Conservation (phyloP, 2,797 vertebrate species). For the Microhierax caerulescens region DNA sequence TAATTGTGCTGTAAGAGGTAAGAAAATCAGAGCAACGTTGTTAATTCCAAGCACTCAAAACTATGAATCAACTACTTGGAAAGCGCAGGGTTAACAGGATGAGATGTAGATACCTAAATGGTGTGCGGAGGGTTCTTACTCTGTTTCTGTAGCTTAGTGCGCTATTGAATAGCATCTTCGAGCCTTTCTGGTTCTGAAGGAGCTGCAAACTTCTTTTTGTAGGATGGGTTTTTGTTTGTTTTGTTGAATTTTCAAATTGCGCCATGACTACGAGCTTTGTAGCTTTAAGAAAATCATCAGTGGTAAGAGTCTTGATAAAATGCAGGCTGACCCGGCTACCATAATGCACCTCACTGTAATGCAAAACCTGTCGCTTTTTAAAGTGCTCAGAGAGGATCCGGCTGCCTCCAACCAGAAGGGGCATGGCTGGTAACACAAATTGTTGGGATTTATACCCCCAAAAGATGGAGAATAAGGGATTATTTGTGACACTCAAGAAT, state of each 20-base stretch:
- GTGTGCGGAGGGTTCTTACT: not conserved
- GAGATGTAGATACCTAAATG: not conserved
- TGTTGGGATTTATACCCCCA: not conserved
- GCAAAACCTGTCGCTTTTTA: not conserved
- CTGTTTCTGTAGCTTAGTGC: not conserved
- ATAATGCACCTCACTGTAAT: not conserved
- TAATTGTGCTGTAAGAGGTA: not conserved
- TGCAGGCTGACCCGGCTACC: not conserved
- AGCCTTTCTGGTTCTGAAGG: not conserved
- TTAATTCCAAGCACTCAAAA: not conserved
- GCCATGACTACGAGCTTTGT: not conserved
- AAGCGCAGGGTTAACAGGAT: not conserved
- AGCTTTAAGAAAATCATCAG: not conserved
- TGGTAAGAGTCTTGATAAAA: not conserved
- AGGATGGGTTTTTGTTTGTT: not conserved
- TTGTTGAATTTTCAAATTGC: not conserved
- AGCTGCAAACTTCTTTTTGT: not conserved
- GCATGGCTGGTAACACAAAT: not conserved
- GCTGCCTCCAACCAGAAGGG: not conserved
- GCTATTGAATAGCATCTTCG: not conserved
- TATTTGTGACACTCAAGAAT: not conserved
- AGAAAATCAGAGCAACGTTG: not conserved
- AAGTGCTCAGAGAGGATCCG: not conserved
- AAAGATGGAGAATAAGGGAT: not conserved
- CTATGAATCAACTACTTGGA: not conserved